phyloP scores from a whole-genome alignment of 2,113 vertebrate species.

The Hiodon tergisus region DNA sequence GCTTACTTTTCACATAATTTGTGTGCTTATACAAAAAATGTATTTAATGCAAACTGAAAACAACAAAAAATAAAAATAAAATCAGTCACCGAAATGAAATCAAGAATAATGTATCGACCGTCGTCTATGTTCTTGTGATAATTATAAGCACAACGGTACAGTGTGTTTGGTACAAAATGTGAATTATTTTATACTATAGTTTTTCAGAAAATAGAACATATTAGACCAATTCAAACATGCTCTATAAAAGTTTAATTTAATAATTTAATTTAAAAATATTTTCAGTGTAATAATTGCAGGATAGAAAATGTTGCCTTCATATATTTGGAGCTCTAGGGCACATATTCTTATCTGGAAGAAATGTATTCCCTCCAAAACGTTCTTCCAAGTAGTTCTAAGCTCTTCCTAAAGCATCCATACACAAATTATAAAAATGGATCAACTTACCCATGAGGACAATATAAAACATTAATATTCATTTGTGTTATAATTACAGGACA shows the following conservation, averaged over 20 bases:
- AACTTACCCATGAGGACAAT: not conserved
- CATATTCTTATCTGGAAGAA: slow-evolving; percentile 1
- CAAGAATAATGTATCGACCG: not conserved
- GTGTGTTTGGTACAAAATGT: not conserved
- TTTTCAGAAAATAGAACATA: not conserved
- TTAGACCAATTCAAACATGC: not conserved
- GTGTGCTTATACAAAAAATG: not conserved
- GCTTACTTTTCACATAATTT: not conserved
- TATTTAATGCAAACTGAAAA: no score
- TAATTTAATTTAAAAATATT: not conserved
- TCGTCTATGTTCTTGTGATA: not conserved
- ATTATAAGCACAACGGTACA: not conserved
- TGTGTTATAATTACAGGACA: not conserved
- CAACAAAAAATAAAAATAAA: no score
- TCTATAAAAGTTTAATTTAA: not conserved
- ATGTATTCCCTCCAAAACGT: slow-evolving; percentile 5
- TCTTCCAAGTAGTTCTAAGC: not conserved
- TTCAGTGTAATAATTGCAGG: no score
- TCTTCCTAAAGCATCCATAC: slow-evolving; percentile 1
- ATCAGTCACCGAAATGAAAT: not conserved
- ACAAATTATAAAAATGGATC: slow-evolving; percentile 12
- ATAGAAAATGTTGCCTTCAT: not conserved
- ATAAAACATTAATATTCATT: not conserved
- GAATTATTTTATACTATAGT: not conserved
- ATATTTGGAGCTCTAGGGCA: slow-evolving; percentile 3